phyloP scores from a whole-genome alignment of 2,797 vertebrate species.

The Epinephelus coioides region DNA sequence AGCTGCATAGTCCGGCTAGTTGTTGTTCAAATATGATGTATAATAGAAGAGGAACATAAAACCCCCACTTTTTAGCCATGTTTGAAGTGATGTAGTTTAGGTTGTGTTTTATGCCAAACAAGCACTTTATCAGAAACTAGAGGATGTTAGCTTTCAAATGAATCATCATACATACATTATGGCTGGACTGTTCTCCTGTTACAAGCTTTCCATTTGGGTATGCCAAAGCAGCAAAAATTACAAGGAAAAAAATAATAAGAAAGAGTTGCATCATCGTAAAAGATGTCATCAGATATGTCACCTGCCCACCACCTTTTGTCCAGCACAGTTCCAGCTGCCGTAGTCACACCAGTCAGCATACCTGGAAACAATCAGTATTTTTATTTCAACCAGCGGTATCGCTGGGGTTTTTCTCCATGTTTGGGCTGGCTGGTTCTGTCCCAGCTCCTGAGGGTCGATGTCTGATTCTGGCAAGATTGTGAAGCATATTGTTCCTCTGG shows the following conservation, averaged over 20 bases:
- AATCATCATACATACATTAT: no score
- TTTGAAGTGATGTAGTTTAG: no score
- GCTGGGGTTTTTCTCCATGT: constrained; percentile 80
- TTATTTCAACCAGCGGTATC: constrained; percentile 60
- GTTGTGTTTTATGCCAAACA: background rate
- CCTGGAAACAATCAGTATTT: constrained; percentile 73
- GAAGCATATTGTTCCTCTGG: constrained; percentile 70
- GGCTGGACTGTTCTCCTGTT: no score
- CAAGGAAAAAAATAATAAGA: background rate
- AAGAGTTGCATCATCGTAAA: background rate
- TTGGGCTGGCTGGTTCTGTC: constrained; percentile 76
- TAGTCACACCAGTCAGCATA: constrained; percentile 47
- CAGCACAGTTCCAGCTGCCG: constrained; percentile 18
- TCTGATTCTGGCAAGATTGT: constrained; percentile 68
- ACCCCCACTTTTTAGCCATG: no score
- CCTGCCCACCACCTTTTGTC: background rate
- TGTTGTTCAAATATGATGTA: no score
- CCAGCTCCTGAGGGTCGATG: constrained; percentile 58
- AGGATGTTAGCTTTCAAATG: no score
- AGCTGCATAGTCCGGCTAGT: no score
- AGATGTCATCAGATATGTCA: constrained; percentile 8
- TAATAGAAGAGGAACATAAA: no score
- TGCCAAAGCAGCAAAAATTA: no score
- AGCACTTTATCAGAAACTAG: no score
- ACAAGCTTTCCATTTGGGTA: no score